Base-by-base conservation (phyloP, 2,113 vertebrate genomes). In the Clarias batrachus region DNA sequence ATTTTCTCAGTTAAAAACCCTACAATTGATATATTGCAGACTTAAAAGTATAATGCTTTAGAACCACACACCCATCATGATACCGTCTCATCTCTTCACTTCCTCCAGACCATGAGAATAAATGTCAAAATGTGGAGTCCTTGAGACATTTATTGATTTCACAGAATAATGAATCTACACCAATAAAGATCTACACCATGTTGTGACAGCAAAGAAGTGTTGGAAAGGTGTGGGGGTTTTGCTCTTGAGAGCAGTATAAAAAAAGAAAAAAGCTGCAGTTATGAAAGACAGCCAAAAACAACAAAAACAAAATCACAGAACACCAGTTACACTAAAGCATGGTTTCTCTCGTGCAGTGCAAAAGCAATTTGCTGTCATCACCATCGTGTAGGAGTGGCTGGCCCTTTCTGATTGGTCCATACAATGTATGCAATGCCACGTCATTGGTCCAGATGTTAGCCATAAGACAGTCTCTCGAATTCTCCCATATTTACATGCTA, bases 381-480 rank as follows among this genome's bases (percentile, higher is more conserved):
- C 68, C 78, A 92, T 92, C 90, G 88, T 89, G 52, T 78, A 88
- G 90, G 90, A 88, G 90, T 88, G 80, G 90, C 68, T 91, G 84
- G 92, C 90, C 90, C 91, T 90, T 88, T 92, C 90, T 88, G 92
- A 93, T 94, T 95, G 93, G 94, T 94, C 94, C 93, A 92, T 92
- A 92, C 89, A 92, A 90, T 91, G 90, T 88, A 93, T 81, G 79
- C 89, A 91, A 91, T 88, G 91, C 88, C 90, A 87, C 56, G 37
- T 89, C 93, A 91, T 92, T 95, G 94, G 93, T 95, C 93, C 94
- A 91, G 93, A 90, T 89, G 90, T 93, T 91, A 92, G 92, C 77
- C 82, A 81, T 94, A 91, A 93, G 89, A 90, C 89, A 91, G 91
- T 85, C 89, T 91, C 70, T 83, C 88, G 82, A 85, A 91, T 90